phyloP scores from a whole-genome alignment of 2,797 vertebrate species.

The Chelonia mydas region DNA sequence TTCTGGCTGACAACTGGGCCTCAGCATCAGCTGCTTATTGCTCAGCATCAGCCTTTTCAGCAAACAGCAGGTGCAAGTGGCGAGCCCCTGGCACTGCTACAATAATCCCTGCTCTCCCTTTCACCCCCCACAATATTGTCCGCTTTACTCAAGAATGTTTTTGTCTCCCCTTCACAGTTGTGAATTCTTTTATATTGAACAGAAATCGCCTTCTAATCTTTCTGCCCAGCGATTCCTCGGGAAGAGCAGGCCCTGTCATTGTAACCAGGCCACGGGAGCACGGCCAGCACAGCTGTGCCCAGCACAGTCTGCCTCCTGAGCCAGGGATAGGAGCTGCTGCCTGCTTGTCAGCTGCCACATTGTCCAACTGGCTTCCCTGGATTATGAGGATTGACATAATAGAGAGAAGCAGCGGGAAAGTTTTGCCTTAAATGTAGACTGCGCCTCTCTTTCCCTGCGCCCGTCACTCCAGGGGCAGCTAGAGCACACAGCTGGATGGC shows the following conservation, averaged over 20 bases:
- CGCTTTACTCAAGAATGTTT: conserved; percentile 69
- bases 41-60: conserved; percentile 72
- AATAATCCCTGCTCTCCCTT: conserved; percentile 44
- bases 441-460: neutral
- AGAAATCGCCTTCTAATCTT: conserved; percentile 47
- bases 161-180: conserved; percentile 72
- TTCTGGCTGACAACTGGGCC: conserved; percentile 68
- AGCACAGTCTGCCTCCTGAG: neutral
- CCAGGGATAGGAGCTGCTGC: neutral
- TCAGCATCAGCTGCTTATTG: conserved; percentile 68
- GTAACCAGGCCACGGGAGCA: neutral
- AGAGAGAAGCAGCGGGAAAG: neutral
- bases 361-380: neutral
- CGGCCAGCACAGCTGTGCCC: neutral
- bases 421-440: neutral
- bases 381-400: rapidly evolving
- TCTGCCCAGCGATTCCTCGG: neutral
- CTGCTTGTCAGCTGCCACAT: neutral
- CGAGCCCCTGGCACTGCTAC: conserved; percentile 18
- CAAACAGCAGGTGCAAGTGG: conserved; percentile 72
- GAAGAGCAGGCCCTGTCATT: neutral
- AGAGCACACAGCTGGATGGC: rapidly evolving
- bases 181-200: conserved; percentile 62
- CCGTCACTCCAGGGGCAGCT: neutral
- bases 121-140: conserved; percentile 42